phyloP scores from a whole-genome alignment of 2,113 vertebrate species.

The Glaucomys volans region DNA sequence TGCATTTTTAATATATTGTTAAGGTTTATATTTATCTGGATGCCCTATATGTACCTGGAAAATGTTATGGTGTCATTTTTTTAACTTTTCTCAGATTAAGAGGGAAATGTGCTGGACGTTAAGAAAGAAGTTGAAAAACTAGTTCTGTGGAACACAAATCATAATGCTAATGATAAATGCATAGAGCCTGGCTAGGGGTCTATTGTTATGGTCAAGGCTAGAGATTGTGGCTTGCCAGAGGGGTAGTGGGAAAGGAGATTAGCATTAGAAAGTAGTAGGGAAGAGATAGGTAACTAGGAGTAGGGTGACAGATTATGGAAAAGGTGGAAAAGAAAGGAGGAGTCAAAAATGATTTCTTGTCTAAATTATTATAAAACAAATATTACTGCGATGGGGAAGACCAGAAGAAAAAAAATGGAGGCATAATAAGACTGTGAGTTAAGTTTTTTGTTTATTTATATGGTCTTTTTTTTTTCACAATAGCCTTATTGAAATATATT shows the following conservation, averaged over 20 bases:
- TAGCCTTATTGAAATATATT: background rate
- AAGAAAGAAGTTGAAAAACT: background rate
- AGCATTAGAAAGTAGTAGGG: background rate
- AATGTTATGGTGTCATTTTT: background rate
- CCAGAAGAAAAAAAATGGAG: background rate
- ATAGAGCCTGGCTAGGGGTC: background rate
- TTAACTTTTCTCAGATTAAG: background rate
- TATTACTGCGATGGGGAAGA: background rate
- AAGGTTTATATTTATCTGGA: background rate
- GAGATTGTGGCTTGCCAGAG: background rate
- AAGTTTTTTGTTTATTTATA: no score
- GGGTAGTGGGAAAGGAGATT: no score
- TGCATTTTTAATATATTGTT: background rate
- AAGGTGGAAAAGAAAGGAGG: background rate
- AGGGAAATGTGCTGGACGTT: background rate
- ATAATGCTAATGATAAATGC: background rate
- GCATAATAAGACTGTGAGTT: background rate
- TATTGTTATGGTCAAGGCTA: background rate
- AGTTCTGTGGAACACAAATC: background rate
- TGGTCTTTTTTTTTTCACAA: background rate
- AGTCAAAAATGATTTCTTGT: background rate
- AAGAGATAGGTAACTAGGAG: background rate
- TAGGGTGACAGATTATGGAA: background rate
- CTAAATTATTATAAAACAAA: background rate
- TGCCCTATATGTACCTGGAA: background rate